phyloP scores from a whole-genome alignment of 2,888 invertebrate species.

The Nephrotoma appendiculata region DNA sequence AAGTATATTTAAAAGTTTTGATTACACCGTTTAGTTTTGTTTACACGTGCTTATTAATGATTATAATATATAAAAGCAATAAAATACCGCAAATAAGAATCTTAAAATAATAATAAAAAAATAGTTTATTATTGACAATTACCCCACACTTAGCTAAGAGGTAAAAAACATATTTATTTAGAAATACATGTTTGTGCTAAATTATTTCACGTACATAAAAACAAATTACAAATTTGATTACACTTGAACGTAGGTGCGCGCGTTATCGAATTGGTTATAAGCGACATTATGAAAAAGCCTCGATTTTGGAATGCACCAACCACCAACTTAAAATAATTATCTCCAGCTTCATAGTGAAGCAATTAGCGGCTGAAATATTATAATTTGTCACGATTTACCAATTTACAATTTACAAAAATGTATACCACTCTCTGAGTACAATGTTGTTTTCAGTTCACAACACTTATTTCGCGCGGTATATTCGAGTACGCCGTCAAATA shows the following conservation, averaged over 20 bases:
- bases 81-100: background rate
- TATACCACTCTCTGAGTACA: background rate
- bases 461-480: background rate
- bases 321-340: background rate
- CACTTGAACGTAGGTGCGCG: background rate
- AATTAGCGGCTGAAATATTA: background rate
- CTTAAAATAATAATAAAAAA: background rate
- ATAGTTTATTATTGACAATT: background rate
- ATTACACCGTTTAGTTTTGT: background rate
- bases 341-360: background rate
- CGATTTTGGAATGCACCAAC: background rate
- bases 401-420: background rate
- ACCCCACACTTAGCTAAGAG: background rate
- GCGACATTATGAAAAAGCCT: background rate
- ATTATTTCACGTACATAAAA: background rate
- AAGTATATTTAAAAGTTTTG: background rate
- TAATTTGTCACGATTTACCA: background rate
- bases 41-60: background rate
- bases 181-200: background rate
- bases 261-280: background rate
- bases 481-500: background rate
- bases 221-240: background rate
- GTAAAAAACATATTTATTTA: background rate
- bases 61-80: background rate
- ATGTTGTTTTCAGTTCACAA: background rate